Evolutionary conservation across 2,888 invertebrate species (phyloP).

Genomic region (Tachystola acroxantha): DNA sequence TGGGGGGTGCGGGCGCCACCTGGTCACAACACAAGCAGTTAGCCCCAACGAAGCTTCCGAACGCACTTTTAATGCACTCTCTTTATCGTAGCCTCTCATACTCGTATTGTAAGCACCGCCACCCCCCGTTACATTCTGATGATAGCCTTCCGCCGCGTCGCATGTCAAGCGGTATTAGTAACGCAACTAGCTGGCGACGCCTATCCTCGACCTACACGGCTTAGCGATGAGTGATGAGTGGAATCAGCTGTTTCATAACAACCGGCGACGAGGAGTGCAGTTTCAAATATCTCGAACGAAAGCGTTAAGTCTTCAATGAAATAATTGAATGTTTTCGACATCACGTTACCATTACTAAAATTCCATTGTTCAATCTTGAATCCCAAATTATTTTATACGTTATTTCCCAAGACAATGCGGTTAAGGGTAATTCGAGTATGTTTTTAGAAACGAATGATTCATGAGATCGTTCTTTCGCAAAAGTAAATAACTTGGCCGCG

Average conservation of each 20-base stretch:
- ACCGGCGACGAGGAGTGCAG: slow-evolving; percentile 32
- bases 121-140: slow-evolving; percentile 63
- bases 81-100: slow-evolving; percentile 67
- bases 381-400: slow-evolving; percentile 43
- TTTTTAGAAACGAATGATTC: slow-evolving; percentile 70
- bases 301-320: slow-evolving; percentile 67
- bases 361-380: slow-evolving; percentile 69
- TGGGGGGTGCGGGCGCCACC: slow-evolving; percentile 86
- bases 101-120: slow-evolving; percentile 64
- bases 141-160: slow-evolving; percentile 63
- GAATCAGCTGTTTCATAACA: slow-evolving; percentile 41
- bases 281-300: slow-evolving; percentile 61
- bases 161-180: slow-evolving; percentile 70
- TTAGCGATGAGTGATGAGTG: slow-evolving; percentile 48
- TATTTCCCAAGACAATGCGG: slow-evolving; percentile 68
- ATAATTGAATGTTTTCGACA: slow-evolving; percentile 60
- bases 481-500: slow-evolving; percentile 19
- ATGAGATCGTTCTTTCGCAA: slow-evolving; percentile 53
- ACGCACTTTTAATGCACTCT: slow-evolving; percentile 76
- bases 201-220: slow-evolving; percentile 38
- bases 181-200: slow-evolving; percentile 36
- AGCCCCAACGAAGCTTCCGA: slow-evolving; percentile 70
- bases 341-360: slow-evolving; percentile 62
- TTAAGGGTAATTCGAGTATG: slow-evolving; percentile 63
- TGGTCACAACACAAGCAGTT: slow-evolving; percentile 80